Conservation (phyloP, 1,140 invertebrate species). For the Laupala kohalensis region DNA sequence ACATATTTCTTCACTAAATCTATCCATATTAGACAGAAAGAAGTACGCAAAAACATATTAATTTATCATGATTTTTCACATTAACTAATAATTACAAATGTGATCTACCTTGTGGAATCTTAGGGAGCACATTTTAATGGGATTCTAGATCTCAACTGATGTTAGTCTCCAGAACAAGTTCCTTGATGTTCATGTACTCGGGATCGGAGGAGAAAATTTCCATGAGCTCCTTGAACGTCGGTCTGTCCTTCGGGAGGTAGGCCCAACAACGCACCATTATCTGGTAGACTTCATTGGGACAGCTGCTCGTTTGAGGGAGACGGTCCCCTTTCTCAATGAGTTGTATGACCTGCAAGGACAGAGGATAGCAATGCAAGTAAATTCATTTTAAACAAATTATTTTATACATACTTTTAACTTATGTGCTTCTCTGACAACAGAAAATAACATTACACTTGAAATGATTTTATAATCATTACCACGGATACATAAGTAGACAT, state of each 20-base stretch:
- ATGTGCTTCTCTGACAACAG: too few relatives aligned
- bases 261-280: slow-evolving; percentile 87
- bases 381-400: too few relatives aligned
- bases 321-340: slow-evolving; percentile 62
- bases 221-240: slow-evolving; percentile 67
- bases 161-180: slow-evolving; percentile 35
- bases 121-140: not conserved
- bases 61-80: not conserved
- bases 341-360: slow-evolving; percentile 54
- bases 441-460: too few relatives aligned
- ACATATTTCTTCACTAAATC: not conserved
- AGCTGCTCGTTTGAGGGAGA: slow-evolving; percentile 60
- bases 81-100: not conserved
- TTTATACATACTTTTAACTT: too few relatives aligned
- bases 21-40: not conserved
- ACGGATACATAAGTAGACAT: too few relatives aligned
- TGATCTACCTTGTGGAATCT: not conserved
- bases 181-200: slow-evolving; percentile 52
- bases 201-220: slow-evolving; percentile 59
- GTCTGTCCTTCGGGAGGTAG: slow-evolving; percentile 58
- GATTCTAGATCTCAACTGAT: slow-evolving; percentile 24
- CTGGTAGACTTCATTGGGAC: slow-evolving; percentile 71
- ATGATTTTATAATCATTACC: too few relatives aligned
- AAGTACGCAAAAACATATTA: not conserved
- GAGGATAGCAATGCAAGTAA: too few relatives aligned